Base-by-base conservation (phyloP, 2,888 invertebrate genomes). In the Watsonalla binaria region DNA sequence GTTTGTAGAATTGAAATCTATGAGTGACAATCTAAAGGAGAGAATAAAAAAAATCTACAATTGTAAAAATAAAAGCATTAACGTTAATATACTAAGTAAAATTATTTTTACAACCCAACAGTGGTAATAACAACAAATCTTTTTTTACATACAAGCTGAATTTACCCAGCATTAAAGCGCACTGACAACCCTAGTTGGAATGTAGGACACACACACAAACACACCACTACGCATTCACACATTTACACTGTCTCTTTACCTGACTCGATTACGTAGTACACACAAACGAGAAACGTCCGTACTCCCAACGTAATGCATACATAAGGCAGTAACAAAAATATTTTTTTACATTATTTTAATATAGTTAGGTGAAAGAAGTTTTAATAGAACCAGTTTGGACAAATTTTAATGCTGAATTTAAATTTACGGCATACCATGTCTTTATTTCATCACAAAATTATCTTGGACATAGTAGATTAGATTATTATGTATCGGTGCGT, bases 171-270 rank as follows among this genome's bases (percentile, higher is more conserved):
- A 60, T 72, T 70, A 69, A 72, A 68, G 59, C 60, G 62, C 61
- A 63, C 65, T 68, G 70, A 65, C 73, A 74, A 57, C 74, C 74
- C 75, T 79, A 57, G 59, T 58, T 42, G 51, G 64, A 76, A 84
- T 80, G 72, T 85, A 82, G 87, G 86, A 68, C 86, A 86, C 85
- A 62, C 86, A 82, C 78, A 86, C 84, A 66, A 14, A 6, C 15
- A 52, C 53, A 56, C 13, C 46, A 51, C 61, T 37, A 35, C 46
- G 46, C 46, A 37, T 46, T 51, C 46, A 46, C 45, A 51, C 47
- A 53, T 45, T 13, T 46, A 65, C 66, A 65, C 70, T 74, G 62
- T 50, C 68, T 58, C 58, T 61, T 68, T 78, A 78, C 76, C 82
- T 82, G 78, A 67, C 74, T 69, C 63, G 68, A 71, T 74, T 69